phyloP scores from a whole-genome alignment of 2,113 vertebrate genomes.

The Atrichornis clamosus region DNA sequence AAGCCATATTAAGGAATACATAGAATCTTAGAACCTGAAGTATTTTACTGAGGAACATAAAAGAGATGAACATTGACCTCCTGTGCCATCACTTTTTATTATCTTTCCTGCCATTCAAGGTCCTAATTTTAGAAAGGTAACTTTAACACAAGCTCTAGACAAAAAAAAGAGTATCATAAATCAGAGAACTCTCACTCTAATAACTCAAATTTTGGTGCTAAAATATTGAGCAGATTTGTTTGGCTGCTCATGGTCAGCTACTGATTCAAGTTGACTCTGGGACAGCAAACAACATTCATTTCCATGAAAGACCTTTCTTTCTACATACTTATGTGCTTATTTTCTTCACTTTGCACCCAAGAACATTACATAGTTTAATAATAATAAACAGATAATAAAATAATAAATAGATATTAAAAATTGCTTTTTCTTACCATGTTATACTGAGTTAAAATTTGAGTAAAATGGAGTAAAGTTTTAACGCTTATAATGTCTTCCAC shows the following conservation, averaged over 20 bases:
- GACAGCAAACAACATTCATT: background rate
- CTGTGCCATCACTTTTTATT: background rate
- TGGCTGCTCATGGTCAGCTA: background rate
- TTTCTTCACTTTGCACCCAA: background rate
- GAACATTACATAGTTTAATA: background rate
- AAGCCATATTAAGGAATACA: background rate
- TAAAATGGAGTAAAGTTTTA: background rate
- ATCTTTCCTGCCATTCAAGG: background rate
- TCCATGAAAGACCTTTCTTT: background rate
- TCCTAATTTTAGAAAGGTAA: background rate
- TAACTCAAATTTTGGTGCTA: background rate
- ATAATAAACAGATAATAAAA: background rate
- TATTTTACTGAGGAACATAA: background rate
- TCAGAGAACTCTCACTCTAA: background rate
- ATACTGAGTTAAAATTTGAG: background rate
- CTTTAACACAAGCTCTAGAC: background rate
- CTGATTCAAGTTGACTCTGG: background rate
- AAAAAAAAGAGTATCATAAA: background rate
- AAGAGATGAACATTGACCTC: background rate
- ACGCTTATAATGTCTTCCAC: background rate
- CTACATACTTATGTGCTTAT: background rate
- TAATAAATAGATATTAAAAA: background rate
- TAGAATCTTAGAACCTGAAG: background rate
- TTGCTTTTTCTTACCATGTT: background rate
- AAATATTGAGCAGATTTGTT: background rate